Conservation (phyloP, 1,140 invertebrate genomes). For the Drosophila pseudoananassae region DNA sequence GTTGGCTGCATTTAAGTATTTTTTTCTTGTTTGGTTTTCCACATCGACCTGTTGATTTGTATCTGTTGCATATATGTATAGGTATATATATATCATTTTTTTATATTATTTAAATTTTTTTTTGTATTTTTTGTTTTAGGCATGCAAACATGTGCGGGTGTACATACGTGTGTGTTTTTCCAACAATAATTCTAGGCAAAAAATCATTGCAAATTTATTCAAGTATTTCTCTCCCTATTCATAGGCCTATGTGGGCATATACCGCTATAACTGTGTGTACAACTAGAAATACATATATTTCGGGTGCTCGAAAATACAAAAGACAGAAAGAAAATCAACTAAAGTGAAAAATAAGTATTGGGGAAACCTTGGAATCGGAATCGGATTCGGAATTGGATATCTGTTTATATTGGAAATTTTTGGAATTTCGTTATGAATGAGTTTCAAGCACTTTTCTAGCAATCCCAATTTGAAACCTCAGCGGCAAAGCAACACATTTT, state of each 20-base stretch:
- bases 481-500: constrained; percentile 12
- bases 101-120: constrained; percentile 4
- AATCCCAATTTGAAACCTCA: constrained; percentile 35
- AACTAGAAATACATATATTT: constrained; percentile 20
- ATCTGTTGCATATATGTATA: constrained; percentile 26
- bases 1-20: constrained; percentile 65
- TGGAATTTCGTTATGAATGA: no score
- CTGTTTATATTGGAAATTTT: background rate
- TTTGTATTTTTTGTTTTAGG: constrained; percentile 21
- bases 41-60: constrained; percentile 33
- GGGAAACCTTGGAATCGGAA: constrained; percentile 12
- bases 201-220: constrained; percentile 44
- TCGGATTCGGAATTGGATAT: constrained; percentile 10
- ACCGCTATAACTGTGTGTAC: constrained; percentile 18
- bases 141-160: constrained; percentile 56
- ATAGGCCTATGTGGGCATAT: no score
- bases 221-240: background rate
- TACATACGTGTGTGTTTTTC: constrained; percentile 3
- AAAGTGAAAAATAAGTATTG: no score
- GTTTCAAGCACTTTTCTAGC: constrained; percentile 7
- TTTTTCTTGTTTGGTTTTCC: constrained; percentile 9
- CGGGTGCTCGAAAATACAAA: no score
- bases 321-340: background rate
- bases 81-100: constrained; percentile 38
- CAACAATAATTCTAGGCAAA: constrained; percentile 41